A percentile compares a stretch with the other conserved stretches of the same genome.
Evolutionary conservation across 92 coral and sea anemone genomes (phyloP).

Genomic region (Virgularia gustaviana): DNA sequence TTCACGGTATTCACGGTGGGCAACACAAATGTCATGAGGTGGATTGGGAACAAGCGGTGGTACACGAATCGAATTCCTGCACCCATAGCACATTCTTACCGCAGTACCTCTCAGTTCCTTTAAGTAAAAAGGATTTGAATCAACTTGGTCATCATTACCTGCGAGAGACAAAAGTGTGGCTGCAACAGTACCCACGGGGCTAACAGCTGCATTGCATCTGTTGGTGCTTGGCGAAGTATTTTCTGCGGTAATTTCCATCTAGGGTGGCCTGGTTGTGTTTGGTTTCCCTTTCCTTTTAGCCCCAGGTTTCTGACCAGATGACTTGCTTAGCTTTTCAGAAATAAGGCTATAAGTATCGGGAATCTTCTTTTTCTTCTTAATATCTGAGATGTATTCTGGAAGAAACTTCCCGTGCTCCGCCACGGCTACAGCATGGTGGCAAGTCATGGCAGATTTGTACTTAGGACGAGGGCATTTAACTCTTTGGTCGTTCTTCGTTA

Average conservation of each 20-base stretch:
- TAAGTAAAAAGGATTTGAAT: conserved; percentile 18
- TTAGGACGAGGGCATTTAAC: too few species aligned
- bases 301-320: conserved; percentile 30
- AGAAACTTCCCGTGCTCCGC: conserved; percentile 36
- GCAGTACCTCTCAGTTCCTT: conserved; percentile 46
- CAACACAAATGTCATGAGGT: conserved; percentile 37
- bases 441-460: conserved; percentile 38
- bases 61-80: conserved; percentile 12
- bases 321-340: conserved; percentile 28
- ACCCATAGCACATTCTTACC: conserved; percentile 43
- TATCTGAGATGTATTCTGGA: conserved; percentile 16
- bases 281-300: conserved; percentile 47
- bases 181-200: conserved; percentile 15
- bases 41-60: conserved; percentile 54
- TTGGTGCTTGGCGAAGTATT: too few species aligned
- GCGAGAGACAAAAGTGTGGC: not conserved
- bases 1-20: conserved; percentile 31
- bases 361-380: conserved; percentile 28
- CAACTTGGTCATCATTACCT: not conserved
- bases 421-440: conserved; percentile 43
- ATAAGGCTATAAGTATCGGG: conserved; percentile 45
- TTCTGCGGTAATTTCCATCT: conserved; percentile 43
- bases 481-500: too few species aligned
- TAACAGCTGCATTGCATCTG: conserved; percentile 4
- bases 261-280: conserved; percentile 32